Conservation (phyloP, 2,888 invertebrate species). For the Erebia ligea region DNA sequence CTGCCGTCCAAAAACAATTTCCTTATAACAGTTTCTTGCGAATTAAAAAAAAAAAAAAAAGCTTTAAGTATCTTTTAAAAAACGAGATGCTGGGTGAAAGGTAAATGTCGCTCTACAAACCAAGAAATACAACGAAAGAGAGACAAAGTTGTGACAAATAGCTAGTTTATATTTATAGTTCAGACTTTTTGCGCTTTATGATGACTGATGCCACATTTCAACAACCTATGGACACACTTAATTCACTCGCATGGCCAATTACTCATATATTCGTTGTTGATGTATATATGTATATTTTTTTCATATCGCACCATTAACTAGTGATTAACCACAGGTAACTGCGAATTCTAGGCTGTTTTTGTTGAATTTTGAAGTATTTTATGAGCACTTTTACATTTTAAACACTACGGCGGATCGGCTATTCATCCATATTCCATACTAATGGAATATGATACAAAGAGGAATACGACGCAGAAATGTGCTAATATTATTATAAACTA, state of each 20-base stretch:
- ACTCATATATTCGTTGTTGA: not conserved
- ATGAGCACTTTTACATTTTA: not conserved
- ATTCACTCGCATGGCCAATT: constrained; percentile 3
- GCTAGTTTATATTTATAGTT: constrained; percentile 19
- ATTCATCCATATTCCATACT: no score
- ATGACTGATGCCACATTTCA: constrained; percentile 20
- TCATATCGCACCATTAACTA: not conserved
- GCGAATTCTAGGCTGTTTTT: not conserved
- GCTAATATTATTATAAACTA: no score
- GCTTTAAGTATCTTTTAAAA: no score
- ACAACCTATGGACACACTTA: constrained; percentile 18
- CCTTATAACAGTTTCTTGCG: no score
- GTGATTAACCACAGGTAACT: not conserved
- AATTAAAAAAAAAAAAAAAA: no score
- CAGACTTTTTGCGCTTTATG: constrained; percentile 22
- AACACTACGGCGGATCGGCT: no score
- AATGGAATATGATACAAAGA: no score
- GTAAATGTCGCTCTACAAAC: not conserved
- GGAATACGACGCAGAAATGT: no score
- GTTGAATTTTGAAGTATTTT: not conserved
- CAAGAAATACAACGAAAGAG: not conserved
- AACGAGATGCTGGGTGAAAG: no score
- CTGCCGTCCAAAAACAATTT: no score
- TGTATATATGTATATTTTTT: not conserved
- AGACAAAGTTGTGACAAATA: not conserved